Percentiles rank a stretch among this genome's conserved stretches.
These are phyloP conservation scores for Chloroclystis v-ata DNA, from an alignment of 2,888 invertebrate genomes.

Conservation along the genomic window DNA sequence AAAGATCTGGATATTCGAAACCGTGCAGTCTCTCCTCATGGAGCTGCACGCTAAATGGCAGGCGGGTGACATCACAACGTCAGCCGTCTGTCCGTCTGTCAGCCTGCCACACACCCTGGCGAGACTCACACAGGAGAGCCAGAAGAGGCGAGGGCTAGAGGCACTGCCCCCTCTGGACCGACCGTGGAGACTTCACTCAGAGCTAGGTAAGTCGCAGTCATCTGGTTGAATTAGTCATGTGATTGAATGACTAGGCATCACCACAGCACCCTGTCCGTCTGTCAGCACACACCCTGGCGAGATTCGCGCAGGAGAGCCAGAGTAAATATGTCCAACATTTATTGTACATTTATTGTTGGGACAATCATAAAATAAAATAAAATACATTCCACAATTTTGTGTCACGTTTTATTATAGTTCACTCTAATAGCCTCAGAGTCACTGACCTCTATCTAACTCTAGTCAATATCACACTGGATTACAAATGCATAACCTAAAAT, in stretches of 20 bases:
- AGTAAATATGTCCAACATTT: too few species aligned
- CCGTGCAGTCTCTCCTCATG: conserved; percentile 35
- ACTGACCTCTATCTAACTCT: too few species aligned
- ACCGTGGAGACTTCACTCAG: conserved; percentile 12
- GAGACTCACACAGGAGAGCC: conserved; percentile 23
- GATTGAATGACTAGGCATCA: too few species aligned
- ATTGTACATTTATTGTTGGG: too few species aligned
- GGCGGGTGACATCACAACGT: conserved; percentile 34
- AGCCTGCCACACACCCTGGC: conserved; percentile 33
- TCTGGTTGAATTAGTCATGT: neutral
- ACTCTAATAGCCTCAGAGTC: too few species aligned
- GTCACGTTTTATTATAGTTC: too few species aligned
- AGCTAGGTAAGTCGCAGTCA: conserved; percentile 28
- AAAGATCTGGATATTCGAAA: conserved; percentile 62
- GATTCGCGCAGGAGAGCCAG: conserved; percentile 24
- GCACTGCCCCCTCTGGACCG: conserved; percentile 25
- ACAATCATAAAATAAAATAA: too few species aligned
- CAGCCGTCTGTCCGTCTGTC: conserved; percentile 44
- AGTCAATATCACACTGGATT: too few species aligned
- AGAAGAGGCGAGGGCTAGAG: conserved; percentile 28
- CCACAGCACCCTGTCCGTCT: too few species aligned
- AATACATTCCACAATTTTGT: too few species aligned
- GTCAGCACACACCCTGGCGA: conserved; percentile 17
- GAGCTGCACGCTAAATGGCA: conserved; percentile 39
- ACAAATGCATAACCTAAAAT: conserved; percentile 28